Evolutionary conservation across 2,797 vertebrate species (phyloP).

Genomic region (Cetoscarus ocellatus): DNA sequence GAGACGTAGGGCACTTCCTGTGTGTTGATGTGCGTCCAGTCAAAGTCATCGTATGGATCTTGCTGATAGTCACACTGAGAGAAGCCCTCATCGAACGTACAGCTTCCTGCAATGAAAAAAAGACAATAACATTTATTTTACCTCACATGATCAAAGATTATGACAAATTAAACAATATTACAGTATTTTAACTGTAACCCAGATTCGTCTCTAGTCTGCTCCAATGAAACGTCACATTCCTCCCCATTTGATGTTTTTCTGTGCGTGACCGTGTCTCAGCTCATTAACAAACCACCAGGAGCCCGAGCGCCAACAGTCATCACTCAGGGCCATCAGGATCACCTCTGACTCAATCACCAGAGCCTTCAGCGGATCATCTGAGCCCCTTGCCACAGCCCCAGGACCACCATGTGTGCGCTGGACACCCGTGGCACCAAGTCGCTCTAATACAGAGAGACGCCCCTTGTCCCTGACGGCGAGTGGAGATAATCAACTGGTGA

Average conservation of each 20-base stretch:
- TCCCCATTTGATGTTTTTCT: conserved; percentile 22
- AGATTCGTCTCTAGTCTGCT: conserved; percentile 7
- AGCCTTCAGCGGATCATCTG: conserved; percentile 77
- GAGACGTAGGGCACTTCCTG: conserved; percentile 94
- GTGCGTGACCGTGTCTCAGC: conserved; percentile 50
- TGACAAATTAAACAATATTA: not conserved
- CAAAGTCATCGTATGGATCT: conserved; percentile 96
- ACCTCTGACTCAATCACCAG: conserved; percentile 76
- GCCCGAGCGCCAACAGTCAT: conserved; percentile 61
- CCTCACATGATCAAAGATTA: not conserved
- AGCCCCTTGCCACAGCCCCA: conserved; percentile 60
- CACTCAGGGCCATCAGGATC: conserved; percentile 76
- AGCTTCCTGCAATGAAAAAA: conserved; percentile 87
- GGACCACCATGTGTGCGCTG: conserved; percentile 64
- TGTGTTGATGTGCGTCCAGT: conserved; percentile 96
- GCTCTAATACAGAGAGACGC: conserved; percentile 75
- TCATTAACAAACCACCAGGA: conserved; percentile 73
- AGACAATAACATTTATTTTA: conserved; percentile 18
- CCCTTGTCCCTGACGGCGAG: conserved; percentile 70
- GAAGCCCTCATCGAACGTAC: conserved; percentile 94
- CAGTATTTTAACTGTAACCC: not conserved
- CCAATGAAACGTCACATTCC: conserved; percentile 13
- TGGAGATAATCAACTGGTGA: conserved; percentile 64
- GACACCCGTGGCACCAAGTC: conserved; percentile 59
- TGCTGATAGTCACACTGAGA: conserved; percentile 97